These are phyloP conservation scores for Neodontobutis hainanensis DNA, from an alignment of 2,113 vertebrate genomes.

Conservation along the genomic window DNA sequence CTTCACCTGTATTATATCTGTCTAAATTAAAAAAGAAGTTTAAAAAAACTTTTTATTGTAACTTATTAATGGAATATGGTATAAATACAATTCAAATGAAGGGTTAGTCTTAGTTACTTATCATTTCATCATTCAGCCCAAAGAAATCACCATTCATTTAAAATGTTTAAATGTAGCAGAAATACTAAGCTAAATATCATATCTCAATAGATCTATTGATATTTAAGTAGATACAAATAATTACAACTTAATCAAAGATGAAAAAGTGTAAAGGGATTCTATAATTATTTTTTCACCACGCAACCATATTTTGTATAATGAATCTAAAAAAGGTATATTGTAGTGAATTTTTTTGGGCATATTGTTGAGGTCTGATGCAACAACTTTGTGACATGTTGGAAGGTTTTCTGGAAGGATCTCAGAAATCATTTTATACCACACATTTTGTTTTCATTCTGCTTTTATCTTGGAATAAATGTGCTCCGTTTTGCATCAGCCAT, in stretches of 20 bases:
- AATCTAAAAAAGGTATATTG: slow-evolving; percentile 44
- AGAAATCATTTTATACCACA: slow-evolving; percentile 51
- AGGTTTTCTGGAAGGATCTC: slow-evolving; percentile 56
- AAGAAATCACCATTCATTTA: slow-evolving; percentile 53
- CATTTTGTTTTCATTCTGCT: slow-evolving; percentile 50
- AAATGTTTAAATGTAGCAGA: slow-evolving; percentile 70
- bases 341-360: slow-evolving; percentile 38
- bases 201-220: slow-evolving; percentile 41
- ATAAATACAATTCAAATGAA: slow-evolving; percentile 14
- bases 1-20: too few species aligned
- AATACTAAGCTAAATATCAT: slow-evolving; percentile 42
- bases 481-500: slow-evolving; percentile 50
- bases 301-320: slow-evolving; percentile 63
- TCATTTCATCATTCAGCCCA: slow-evolving; percentile 55
- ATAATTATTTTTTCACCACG: slow-evolving; percentile 60
- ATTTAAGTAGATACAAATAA: slow-evolving; percentile 47
- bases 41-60: background rate
- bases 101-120: slow-evolving; percentile 23
- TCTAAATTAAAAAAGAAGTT: too few species aligned
- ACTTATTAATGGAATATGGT: slow-evolving; percentile 23
- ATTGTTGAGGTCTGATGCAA: slow-evolving; percentile 61
- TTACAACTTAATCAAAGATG: slow-evolving; percentile 37
- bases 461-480: slow-evolving; percentile 49
- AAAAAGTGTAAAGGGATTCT: slow-evolving; percentile 46
- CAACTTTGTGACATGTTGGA: slow-evolving; percentile 65